phyloP scores from a whole-genome alignment of 2,113 vertebrate species.

The Heterotis niloticus region DNA sequence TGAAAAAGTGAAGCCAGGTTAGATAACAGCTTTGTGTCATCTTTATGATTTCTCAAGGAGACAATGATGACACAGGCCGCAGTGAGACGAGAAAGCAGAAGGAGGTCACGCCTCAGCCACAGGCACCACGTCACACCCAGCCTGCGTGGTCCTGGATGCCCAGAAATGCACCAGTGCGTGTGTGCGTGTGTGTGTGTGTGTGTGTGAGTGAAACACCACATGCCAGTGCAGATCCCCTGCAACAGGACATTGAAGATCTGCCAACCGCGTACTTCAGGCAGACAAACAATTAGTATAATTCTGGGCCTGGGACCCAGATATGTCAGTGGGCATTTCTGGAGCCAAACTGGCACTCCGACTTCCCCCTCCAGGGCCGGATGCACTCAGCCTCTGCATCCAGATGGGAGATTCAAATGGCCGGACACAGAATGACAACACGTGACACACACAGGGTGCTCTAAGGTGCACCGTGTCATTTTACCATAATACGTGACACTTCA shows the following conservation, averaged over 20 bases:
- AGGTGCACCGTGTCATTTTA: not conserved
- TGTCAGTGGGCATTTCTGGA: not conserved
- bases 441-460: not conserved
- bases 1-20: too few species aligned
- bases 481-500: too few species aligned
- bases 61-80: not conserved
- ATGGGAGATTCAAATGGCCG: not conserved
- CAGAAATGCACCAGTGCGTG: too few species aligned
- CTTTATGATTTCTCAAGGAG: not conserved
- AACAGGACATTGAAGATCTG: not conserved
- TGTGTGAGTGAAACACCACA: too few species aligned
- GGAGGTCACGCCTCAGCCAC: not conserved
- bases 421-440: not conserved
- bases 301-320: slow-evolving; percentile 16
- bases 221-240: not conserved
- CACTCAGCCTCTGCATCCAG: slow-evolving; percentile 5
- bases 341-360: not conserved
- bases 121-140: not conserved
- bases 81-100: not conserved
- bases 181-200: not conserved
- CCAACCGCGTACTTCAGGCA: not conserved
- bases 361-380: not conserved
- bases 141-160: too few species aligned
- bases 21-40: not conserved
- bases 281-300: slow-evolving; percentile 22